Base-by-base conservation (phyloP, 2,888 invertebrate species). In the Dryadula phaetusa region DNA sequence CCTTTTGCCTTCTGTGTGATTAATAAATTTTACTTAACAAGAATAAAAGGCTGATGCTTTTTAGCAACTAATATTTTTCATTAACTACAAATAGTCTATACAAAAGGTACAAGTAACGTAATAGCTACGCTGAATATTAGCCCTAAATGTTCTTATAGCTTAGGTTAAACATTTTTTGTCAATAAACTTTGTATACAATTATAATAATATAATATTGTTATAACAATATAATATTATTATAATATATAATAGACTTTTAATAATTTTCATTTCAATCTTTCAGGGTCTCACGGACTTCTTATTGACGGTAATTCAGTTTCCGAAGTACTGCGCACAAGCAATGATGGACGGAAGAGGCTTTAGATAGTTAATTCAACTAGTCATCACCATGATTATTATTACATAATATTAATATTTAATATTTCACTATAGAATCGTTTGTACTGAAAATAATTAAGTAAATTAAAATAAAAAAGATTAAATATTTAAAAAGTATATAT, bases 221-320 rank as follows among this genome's bases (percentile, higher is more conserved):
- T 14, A 47, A 6, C 6, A 5, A 25, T 54, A 22, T 18, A 56
- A 40, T 22, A 28, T 28, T 53, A 37, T 40, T 20, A 46, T 6
- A 20, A 47, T 49, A 32, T n/a, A n/a, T n/a, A n/a, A n/a, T n/a
- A n/a, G n/a, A n/a, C 12, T 40, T 56, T 52, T 16, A 44, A 16
- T 58, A 3, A 20, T 40, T 20, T 46, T 56, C 14, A 10, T 42
- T 71, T 62, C 63, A 79, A 72, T 72, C 76, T 93, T 93, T 67
- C 93, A 96, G 96, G 94, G 94, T 56, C 76, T 96, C 34, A 93
- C 95, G 20, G 96, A 96, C 76, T 80, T 96, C 70, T 86, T 96
- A 65, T 86, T 96, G 28, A 88, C 94, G 77, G 95, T 95, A 5
- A 82, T 95, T 32, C 96, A 96, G 81, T 95, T 96, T 77, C 96